Conservation (phyloP, 2,888 invertebrate genomes). For the Papilio demoleus region DNA sequence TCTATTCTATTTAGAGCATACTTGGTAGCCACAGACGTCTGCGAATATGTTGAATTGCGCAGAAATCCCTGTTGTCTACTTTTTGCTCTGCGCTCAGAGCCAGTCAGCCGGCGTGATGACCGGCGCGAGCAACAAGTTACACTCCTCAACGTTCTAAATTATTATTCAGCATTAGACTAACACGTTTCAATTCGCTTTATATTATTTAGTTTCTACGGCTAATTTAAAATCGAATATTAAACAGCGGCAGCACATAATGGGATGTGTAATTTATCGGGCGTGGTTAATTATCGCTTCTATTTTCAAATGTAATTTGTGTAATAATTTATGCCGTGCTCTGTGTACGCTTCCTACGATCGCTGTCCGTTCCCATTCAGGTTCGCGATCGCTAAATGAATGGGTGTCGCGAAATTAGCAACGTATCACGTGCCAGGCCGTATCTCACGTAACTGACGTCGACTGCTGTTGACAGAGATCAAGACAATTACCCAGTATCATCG, state of each 20-base stretch:
- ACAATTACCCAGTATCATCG: constrained; percentile 73
- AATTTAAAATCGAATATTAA: constrained; percentile 57
- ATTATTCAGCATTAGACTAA: constrained; percentile 48
- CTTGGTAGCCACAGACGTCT: constrained; percentile 39
- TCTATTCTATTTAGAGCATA: constrained; percentile 38
- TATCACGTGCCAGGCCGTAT: constrained; percentile 78
- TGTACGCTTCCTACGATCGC: constrained; percentile 58
- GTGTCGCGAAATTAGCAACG: constrained; percentile 76
- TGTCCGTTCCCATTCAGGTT: constrained; percentile 76
- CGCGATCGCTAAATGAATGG: constrained; percentile 76
- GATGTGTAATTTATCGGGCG: constrained; percentile 47
- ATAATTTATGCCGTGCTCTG: constrained; percentile 64
- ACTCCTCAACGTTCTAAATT: constrained; percentile 45
- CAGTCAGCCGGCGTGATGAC: constrained; percentile 32
- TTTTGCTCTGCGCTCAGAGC: constrained; percentile 36
- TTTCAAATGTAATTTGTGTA: constrained; percentile 66
- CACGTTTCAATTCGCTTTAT: constrained; percentile 43
- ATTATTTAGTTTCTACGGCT: constrained; percentile 47
- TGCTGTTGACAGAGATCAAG: constrained; percentile 69
- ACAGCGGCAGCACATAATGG: constrained; percentile 48
- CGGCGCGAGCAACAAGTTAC: constrained; percentile 46
- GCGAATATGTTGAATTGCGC: constrained; percentile 39
- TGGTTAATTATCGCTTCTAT: constrained; percentile 63
- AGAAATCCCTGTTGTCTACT: constrained; percentile 40
- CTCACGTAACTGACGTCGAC: constrained; percentile 67